Percentiles rank a stretch among this genome's conserved stretches.
Evolutionary conservation across 2,888 invertebrate species (phyloP).

Genomic region (Thyatira batis): DNA sequence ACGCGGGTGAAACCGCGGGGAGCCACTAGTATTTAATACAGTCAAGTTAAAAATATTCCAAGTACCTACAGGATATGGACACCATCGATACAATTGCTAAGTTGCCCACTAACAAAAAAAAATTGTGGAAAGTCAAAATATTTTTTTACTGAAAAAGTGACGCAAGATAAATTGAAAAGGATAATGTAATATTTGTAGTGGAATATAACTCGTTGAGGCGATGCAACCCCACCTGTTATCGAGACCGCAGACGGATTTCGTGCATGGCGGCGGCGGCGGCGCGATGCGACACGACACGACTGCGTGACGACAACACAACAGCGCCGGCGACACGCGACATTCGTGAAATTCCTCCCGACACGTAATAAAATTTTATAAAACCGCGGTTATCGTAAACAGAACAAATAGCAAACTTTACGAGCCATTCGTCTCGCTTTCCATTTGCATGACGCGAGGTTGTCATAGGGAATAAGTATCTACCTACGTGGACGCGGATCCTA

Average conservation of each 20-base stretch:
- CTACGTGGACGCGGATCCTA: slow-evolving; percentile 28
- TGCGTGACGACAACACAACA: slow-evolving; percentile 29
- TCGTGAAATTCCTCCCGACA: slow-evolving; percentile 51
- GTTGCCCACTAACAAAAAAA: no score
- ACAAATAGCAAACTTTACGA: slow-evolving; percentile 77
- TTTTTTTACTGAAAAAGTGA: neutral
- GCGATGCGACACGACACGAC: slow-evolving; percentile 15
- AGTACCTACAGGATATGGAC: no score
- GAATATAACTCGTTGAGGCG: neutral
- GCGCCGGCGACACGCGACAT: slow-evolving; percentile 32
- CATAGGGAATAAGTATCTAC: slow-evolving; percentile 42
- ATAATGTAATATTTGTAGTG: slow-evolving; percentile 1
- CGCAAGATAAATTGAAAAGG: neutral
- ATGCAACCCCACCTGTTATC: slow-evolving; percentile 24
- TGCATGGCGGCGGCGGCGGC: slow-evolving; percentile 11
- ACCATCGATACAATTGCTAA: no score
- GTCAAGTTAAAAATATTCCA: no score
- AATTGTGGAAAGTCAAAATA: neutral
- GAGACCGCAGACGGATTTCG: slow-evolving; percentile 22
- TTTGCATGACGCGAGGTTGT: slow-evolving; percentile 70
- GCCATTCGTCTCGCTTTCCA: slow-evolving; percentile 72
- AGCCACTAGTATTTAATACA: no score
- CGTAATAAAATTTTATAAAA: slow-evolving; percentile 74
- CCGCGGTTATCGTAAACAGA: slow-evolving; percentile 77
- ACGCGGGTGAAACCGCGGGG: no score